Conservation (phyloP, 2,113 vertebrate species). For the Grallaria varia region DNA sequence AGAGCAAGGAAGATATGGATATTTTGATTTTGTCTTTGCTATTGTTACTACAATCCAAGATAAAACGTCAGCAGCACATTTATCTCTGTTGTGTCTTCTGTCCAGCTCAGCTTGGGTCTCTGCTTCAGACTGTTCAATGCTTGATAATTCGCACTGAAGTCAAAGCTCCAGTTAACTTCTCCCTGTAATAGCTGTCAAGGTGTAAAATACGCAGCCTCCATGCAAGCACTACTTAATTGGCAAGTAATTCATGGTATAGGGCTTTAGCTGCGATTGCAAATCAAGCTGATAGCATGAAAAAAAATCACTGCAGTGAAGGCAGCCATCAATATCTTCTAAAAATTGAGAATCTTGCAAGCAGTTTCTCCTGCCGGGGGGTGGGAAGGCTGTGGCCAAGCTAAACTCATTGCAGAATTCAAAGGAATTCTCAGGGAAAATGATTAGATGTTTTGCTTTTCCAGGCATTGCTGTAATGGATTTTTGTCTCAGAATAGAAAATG, state of each 20-base stretch:
- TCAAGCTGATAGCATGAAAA: not conserved
- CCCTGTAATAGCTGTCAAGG: slow-evolving; percentile 9
- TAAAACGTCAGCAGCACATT: slow-evolving; percentile 29
- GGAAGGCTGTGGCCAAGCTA: not conserved
- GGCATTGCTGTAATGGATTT: slow-evolving; percentile 19
- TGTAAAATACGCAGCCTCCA: not conserved
- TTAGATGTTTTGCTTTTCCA: slow-evolving; percentile 2
- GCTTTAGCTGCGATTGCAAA: not conserved
- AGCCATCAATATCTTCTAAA: not conserved
- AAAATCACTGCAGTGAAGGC: slow-evolving; percentile 5
- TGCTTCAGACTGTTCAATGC: not conserved
- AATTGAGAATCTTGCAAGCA: not conserved
- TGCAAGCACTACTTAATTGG: not conserved
- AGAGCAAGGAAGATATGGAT: slow-evolving; percentile 25
- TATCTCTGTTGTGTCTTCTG: slow-evolving; percentile 72
- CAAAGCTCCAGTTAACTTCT: slow-evolving; percentile 1
- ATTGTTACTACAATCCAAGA: slow-evolving; percentile 10
- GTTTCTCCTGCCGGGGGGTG: not conserved
- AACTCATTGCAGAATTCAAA: not conserved
- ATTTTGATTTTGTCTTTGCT: slow-evolving; percentile 46
- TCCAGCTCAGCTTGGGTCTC: not conserved
- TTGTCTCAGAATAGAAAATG: slow-evolving; percentile 46
- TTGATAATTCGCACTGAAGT: slow-evolving; percentile 29
- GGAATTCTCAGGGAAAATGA: not conserved
- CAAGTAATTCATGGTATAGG: not conserved